Evolutionary conservation across 23 tunicate genomes (phyloP), one percentile per base, ranked within the genome.

Genomic region (Diplosoma virens): DNA sequence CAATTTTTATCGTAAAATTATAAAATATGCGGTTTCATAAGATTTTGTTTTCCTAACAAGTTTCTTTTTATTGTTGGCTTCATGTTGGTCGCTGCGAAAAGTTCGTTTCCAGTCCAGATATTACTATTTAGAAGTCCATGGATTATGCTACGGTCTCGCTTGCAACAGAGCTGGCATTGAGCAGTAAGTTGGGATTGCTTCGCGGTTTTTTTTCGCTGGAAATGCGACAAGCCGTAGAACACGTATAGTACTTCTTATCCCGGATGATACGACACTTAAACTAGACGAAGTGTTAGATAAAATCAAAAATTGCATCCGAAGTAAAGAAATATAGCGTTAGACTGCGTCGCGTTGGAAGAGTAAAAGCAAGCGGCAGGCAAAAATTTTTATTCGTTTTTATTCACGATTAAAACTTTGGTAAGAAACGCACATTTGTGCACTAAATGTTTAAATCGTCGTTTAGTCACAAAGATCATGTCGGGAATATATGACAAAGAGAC

Each of bases 271-370:
- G 6, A 6, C 17, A 56, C 63, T 56, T 16, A 11, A 22, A 14
- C 17, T 25, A 20, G 63, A 56, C 20, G 63, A 56, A n/a, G n/a
- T n/a, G 24, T 56, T 56, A 56, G 24, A 56, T 25, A 56, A 56
- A 56, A 20, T 56, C 4, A 16, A 56, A 20, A 16, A 20, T 11
- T 56, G 20, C 25, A 16, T 56, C 4, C 63, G 24, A 20, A 56
- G 24, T 20, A 22, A 20, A 16, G 24, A 16, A 56, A 56, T 25
- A 56, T 56, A 11, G 63, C 63, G 4, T 56, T 56, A 4, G 63
- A 56, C 63, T 56, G 63, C 4, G 63, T 56, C 6, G 63, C 63
- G 20, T 56, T 56, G 25, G 24, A 56, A 56, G 63, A 56, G 20
- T 25, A 20, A 16, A 56, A 56, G 24, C 63, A 56, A 20, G 63